These are phyloP conservation scores for Drosophila mulleri DNA, from an alignment of 2,888 invertebrate genomes.

Conservation along the genomic window DNA sequence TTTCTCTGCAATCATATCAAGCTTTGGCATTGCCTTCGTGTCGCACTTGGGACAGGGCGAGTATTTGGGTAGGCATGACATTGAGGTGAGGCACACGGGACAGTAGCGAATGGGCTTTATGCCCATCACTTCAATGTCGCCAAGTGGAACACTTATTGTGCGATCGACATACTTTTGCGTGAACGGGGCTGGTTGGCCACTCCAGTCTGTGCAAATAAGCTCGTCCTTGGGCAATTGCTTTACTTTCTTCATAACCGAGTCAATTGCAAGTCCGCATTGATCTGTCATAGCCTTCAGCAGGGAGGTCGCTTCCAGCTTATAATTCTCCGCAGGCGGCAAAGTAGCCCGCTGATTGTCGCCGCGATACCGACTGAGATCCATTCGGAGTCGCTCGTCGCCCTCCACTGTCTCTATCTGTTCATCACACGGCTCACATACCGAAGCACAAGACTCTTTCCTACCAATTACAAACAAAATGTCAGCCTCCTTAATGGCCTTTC, in stretches of 20 bases:
- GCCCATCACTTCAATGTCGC: slow-evolving; percentile 30
- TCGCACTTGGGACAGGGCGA: slow-evolving; percentile 82
- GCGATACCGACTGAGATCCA: slow-evolving; percentile 75
- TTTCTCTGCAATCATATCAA: slow-evolving; percentile 44
- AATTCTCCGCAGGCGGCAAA: slow-evolving; percentile 15
- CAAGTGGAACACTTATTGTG: slow-evolving; percentile 43
- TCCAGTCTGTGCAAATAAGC: slow-evolving; percentile 1
- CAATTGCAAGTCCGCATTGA: slow-evolving; percentile 41
- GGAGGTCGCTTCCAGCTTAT: slow-evolving; percentile 38
- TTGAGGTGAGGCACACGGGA: slow-evolving; percentile 78
- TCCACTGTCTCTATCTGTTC: slow-evolving; percentile 33
- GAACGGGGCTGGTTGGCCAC: neutral
- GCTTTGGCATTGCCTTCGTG: slow-evolving; percentile 68
- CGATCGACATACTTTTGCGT: slow-evolving; percentile 2
- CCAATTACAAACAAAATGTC: slow-evolving; percentile 62
- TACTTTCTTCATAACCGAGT: slow-evolving; percentile 40
- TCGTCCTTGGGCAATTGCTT: neutral
- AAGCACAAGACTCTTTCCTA: slow-evolving; percentile 13
- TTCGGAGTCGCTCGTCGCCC: slow-evolving; percentile 59
- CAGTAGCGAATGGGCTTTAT: slow-evolving; percentile 74
- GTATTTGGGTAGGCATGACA: slow-evolving; percentile 84
- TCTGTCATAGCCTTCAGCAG: slow-evolving; percentile 48
- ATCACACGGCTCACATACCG: slow-evolving; percentile 29
- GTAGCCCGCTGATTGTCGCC: slow-evolving; percentile 2
- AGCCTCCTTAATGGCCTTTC: slow-evolving; percentile 28